A percentile compares a stretch with the other conserved stretches of the same genome.
These are phyloP conservation scores for Lepidotrigona ventralis DNA, from an alignment of 1,140 invertebrate genomes.

Conservation along the genomic window DNA sequence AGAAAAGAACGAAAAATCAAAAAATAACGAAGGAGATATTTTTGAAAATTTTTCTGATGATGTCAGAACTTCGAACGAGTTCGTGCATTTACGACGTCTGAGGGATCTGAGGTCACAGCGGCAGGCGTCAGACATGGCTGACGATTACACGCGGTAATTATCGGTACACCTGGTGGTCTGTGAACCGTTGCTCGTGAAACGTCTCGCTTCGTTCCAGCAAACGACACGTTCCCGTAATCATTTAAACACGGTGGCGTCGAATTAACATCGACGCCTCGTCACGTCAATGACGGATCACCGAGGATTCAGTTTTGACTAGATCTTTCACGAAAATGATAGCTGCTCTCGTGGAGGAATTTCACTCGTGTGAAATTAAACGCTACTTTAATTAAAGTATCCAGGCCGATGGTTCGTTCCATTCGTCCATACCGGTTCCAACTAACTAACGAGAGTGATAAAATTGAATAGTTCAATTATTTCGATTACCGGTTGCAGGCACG, in stretches of 20 bases:
- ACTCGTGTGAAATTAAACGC: neutral
- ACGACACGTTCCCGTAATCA: constrained; percentile 13
- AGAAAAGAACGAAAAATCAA: no score
- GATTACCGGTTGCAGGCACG: neutral
- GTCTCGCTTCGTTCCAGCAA: neutral
- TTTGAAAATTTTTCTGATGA: no score
- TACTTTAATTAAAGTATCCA: neutral
- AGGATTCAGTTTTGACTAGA: neutral
- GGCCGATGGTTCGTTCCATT: no score
- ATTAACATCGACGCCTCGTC: constrained; percentile 18
- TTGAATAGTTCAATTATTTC: neutral
- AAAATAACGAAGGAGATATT: neutral
- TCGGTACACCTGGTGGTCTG: constrained; percentile 46
- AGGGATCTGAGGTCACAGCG: constrained; percentile 44
- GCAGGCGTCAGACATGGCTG: constrained; percentile 43
- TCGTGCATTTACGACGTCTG: neutral
- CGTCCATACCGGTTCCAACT: neutral
- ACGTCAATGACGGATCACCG: neutral
- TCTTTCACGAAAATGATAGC: neutral
- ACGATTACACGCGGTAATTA: constrained; percentile 54
- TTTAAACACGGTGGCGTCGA: constrained; percentile 26
- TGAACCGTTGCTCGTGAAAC: constrained; percentile 11
- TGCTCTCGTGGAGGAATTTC: neutral
- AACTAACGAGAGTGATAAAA: constrained; percentile 7
- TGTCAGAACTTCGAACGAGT: neutral